Conservation (phyloP, 2,888 invertebrate species). For the Nebria brevicollis region DNA sequence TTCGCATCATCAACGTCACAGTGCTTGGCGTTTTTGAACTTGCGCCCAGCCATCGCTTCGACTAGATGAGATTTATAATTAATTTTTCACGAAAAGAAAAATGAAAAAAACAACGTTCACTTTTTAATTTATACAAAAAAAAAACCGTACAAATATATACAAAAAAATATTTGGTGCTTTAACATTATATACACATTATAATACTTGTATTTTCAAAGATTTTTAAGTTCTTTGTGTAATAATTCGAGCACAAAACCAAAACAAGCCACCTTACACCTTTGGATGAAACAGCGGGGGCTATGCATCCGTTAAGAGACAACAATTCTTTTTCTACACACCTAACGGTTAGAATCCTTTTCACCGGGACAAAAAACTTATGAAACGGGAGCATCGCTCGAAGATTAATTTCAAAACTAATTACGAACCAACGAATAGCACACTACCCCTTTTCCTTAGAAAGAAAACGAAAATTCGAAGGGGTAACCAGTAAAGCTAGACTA, state of each 20-base stretch:
- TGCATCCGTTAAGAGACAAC: background rate
- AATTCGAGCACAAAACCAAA: background rate
- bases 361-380: slow-evolving; percentile 5
- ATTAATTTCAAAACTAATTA: slow-evolving; percentile 40
- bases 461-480: background rate
- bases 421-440: slow-evolving; percentile 26
- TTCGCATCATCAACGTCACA: slow-evolving; percentile 31
- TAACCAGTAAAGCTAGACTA: slow-evolving; percentile 14
- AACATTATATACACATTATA: too few relatives aligned
- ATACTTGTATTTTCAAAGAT: too few relatives aligned
- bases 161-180: too few relatives aligned
- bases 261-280: slow-evolving; percentile 23
- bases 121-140: slow-evolving; percentile 36
- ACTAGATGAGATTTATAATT: slow-evolving; percentile 42
- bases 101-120: slow-evolving; percentile 8
- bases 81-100: slow-evolving; percentile 35
- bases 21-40: slow-evolving; percentile 15
- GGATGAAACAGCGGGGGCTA: background rate
- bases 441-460: slow-evolving; percentile 2
- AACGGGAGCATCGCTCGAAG: slow-evolving; percentile 27
- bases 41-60: slow-evolving; percentile 18
- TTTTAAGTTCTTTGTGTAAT: too few relatives aligned
- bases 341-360: slow-evolving; percentile 18
- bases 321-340: slow-evolving; percentile 2
- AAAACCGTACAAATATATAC: background rate